Evolutionary conservation across 2,888 invertebrate species (phyloP).

Genomic region (Cephus runcator): DNA sequence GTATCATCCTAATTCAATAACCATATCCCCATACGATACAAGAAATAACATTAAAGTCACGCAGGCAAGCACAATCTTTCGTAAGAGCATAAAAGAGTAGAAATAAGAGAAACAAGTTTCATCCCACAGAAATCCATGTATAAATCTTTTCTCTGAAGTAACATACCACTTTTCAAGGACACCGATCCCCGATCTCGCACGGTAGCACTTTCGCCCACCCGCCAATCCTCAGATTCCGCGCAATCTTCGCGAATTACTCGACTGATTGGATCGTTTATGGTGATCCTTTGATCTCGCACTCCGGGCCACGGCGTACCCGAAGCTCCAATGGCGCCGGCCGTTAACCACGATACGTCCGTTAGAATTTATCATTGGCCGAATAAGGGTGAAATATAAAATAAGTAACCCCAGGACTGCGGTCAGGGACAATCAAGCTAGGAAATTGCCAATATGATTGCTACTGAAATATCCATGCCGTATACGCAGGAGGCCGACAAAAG

Average conservation of each 20-base stretch:
- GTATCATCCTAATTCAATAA: slow-evolving; percentile 52
- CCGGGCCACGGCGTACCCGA: slow-evolving; percentile 4
- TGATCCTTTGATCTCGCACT: slow-evolving; percentile 61
- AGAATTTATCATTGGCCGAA: slow-evolving; percentile 62
- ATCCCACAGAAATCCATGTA: not conserved
- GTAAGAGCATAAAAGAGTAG: not conserved
- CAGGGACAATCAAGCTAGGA: slow-evolving; percentile 62
- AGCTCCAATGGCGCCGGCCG: not conserved
- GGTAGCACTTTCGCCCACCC: not conserved
- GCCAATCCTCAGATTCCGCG: slow-evolving; percentile 51
- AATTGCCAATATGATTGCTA: slow-evolving; percentile 66
- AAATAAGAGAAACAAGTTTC: not conserved
- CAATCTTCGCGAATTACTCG: slow-evolving; percentile 64
- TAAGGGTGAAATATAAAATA: slow-evolving; percentile 59
- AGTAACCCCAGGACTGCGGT: slow-evolving; percentile 53
- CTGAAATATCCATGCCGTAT: slow-evolving; percentile 51
- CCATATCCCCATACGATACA: not conserved
- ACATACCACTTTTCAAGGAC: not conserved
- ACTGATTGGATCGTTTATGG: slow-evolving; percentile 65
- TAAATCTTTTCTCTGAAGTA: not conserved
- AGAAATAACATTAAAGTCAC: not conserved
- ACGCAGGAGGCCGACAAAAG: not conserved
- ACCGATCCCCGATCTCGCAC: not conserved
- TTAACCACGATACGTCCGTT: slow-evolving; percentile 29
- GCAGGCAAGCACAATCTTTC: not conserved